phyloP scores from a whole-genome alignment of 2,888 invertebrate genomes.

The Glyphotaelius pellucidus region DNA sequence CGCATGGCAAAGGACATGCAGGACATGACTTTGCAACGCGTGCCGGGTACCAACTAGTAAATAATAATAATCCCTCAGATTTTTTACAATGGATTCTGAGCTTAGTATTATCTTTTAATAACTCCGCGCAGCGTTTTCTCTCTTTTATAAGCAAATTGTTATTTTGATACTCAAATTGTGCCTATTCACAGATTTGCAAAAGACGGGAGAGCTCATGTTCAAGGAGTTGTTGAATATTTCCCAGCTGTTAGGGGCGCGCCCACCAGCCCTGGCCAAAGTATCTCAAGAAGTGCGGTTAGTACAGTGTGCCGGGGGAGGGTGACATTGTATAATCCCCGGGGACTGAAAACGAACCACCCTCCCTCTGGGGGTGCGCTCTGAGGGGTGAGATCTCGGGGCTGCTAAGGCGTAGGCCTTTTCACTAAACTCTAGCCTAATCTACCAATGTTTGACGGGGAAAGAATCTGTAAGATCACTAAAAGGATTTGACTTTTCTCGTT shows the following conservation, averaged over 20 bases:
- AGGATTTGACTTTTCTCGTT: not conserved
- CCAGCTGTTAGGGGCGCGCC: not conserved
- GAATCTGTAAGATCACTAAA: not conserved
- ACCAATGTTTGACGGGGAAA: not conserved
- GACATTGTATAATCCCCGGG: conserved; percentile 39
- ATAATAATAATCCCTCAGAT: no score
- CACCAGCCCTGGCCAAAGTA: not conserved
- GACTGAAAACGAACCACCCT: conserved; percentile 29
- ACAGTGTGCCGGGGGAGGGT: not conserved
- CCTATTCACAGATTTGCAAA: not conserved
- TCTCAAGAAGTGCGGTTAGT: conserved; percentile 32
- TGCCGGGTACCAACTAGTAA: no score
- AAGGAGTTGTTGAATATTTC: conserved; percentile 8
- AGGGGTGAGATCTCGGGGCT: not conserved
- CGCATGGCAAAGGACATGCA: no score
- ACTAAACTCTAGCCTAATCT: not conserved
- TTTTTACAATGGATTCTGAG: no score
- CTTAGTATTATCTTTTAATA: not conserved
- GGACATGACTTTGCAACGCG: no score
- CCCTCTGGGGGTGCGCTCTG: not conserved
- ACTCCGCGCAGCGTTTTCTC: not conserved
- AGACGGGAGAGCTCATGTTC: not conserved
- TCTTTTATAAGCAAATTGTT: not conserved
- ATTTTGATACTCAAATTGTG: not conserved
- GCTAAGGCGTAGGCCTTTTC: not conserved